These are phyloP conservation scores for Morphnarchus princeps DNA, from an alignment of 2,113 vertebrate genomes.

Conservation along the genomic window DNA sequence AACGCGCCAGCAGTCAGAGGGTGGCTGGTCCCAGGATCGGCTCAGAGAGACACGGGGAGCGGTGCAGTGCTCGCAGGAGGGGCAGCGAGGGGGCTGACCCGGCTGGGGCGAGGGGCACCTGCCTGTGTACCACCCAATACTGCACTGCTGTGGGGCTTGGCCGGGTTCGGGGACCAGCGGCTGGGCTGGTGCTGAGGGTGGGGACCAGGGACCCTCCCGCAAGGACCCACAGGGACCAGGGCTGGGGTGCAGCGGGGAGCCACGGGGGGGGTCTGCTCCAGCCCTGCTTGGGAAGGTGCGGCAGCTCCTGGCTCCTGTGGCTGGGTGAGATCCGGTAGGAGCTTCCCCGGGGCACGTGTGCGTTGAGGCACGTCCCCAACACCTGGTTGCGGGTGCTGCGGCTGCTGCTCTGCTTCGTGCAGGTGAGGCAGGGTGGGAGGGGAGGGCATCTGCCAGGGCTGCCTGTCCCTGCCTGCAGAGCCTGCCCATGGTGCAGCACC, in stretches of 20 bases:
- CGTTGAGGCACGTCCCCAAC: fast-evolving
- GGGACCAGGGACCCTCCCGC: background rate
- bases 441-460: background rate
- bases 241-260: background rate
- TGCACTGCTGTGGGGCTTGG: background rate
- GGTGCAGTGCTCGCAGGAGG: background rate
- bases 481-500: background rate
- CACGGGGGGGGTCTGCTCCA: background rate
- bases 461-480: background rate
- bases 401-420: background rate
- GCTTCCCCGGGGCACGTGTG: background rate
- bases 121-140: too few relatives aligned
- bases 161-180: fast-evolving
- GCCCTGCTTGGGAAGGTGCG: background rate
- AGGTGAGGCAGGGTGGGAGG: background rate
- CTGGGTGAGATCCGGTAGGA: fast-evolving
- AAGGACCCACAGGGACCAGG: too few relatives aligned
- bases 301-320: background rate
- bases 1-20: fast-evolving
- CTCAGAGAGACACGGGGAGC: background rate
- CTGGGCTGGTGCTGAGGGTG: background rate
- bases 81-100: background rate
- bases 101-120: fast-evolving
- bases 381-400: background rate
- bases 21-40: background rate